phyloP scores from a whole-genome alignment of 2,797 vertebrate genomes.

The Coendou prehensilis region DNA sequence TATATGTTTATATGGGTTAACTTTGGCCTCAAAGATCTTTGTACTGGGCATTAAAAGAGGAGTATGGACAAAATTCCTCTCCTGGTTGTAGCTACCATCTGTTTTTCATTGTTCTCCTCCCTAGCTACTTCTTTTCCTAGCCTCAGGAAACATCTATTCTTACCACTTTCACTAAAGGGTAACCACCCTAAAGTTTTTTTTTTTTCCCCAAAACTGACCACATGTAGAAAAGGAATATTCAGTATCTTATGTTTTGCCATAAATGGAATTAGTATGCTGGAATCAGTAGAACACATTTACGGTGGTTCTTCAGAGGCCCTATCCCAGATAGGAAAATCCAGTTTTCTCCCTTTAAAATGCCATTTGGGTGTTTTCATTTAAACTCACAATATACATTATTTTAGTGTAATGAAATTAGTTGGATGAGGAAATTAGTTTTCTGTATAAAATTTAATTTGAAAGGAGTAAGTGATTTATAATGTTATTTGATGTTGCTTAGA shows the following conservation, averaged over 20 bases:
- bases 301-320: neutral
- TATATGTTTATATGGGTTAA: neutral
- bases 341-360: constrained; percentile 50
- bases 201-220: neutral
- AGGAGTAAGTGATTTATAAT: constrained; percentile 61
- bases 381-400: neutral
- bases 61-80: neutral
- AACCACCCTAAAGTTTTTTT: neutral
- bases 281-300: neutral
- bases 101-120: neutral
- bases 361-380: neutral
- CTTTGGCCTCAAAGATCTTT: neutral
- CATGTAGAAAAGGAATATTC: neutral
- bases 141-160: neutral
- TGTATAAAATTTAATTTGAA: constrained; percentile 74
- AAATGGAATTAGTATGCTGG: neutral
- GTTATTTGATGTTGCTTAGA: constrained; percentile 57
- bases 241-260: neutral
- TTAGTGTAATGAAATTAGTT: constrained; percentile 14
- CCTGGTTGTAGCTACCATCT: neutral
- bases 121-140: neutral
- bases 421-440: constrained; percentile 57
- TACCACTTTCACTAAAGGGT: neutral
- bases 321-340: neutral
- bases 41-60: neutral